These are phyloP conservation scores for Ariopsis seemanni DNA, from an alignment of 2,113 vertebrate genomes.

Conservation along the genomic window DNA sequence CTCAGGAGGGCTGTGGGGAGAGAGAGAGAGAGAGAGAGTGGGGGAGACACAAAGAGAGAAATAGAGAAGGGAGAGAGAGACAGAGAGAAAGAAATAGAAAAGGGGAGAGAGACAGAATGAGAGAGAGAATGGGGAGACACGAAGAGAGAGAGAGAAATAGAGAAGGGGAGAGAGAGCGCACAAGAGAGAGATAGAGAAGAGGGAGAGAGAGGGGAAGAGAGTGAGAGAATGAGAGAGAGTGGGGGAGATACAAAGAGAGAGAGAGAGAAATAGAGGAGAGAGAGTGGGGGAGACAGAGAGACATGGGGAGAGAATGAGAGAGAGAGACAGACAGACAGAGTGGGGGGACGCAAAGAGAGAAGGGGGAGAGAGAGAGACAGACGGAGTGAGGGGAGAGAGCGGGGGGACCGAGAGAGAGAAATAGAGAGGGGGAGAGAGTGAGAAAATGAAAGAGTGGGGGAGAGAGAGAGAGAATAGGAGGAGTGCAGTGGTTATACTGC, in stretches of 20 bases:
- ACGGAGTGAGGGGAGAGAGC: not conserved
- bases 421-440: constrained; percentile 19
- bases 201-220: not conserved
- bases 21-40: not conserved
- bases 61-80: constrained; percentile 17
- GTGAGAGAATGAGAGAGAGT: constrained; percentile 16
- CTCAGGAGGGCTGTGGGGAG: constrained; percentile 87
- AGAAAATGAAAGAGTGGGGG: not conserved
- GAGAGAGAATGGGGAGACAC: not conserved
- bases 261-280: not conserved
- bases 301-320: constrained; percentile 11
- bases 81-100: constrained; percentile 10
- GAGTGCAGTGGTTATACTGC: constrained; percentile 14
- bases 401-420: constrained; percentile 5
- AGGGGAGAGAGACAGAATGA: not conserved
- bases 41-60: constrained; percentile 23
- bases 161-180: not conserved
- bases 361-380: constrained; percentile 19
- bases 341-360: constrained; percentile 11
- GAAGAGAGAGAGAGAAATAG: constrained; percentile 10
- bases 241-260: not conserved
- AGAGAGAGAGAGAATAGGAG: not conserved
- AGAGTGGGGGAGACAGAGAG: not conserved
- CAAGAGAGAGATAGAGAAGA: not conserved
- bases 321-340: not conserved